Evolutionary conservation across 1,140 invertebrate genomes (phyloP), one percentile per base, ranked within the genome.

Genomic region (Trypoxylus dichotomus): DNA sequence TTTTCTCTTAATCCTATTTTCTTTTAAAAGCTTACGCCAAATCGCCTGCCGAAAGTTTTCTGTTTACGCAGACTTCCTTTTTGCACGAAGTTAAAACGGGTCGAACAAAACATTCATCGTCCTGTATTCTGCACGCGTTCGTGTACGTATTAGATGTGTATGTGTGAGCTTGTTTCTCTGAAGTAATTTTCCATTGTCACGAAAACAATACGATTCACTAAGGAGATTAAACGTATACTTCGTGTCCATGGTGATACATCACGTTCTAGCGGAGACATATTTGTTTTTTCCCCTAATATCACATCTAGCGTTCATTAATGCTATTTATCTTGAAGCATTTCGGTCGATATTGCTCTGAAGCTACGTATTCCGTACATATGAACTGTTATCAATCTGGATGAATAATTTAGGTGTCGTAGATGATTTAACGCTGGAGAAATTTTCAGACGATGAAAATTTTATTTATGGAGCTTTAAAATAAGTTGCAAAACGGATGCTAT

Each of bases 161-260:
- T 63, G 58, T 27, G 58, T 24, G 58, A 63, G 8, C 25, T 11
- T 63, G 58, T 63, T 63, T 63, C 58, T 63, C 58, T 63, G 19
- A 63, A 63, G 58, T 63, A 63, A 63, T 63, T 63, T 63, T 63
- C 58, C 21, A 24, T 63, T 63, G 58, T 63, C 58, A 63, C 58
- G 58, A 63, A 63, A 63, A 63, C 58, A 63, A 63, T 63, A 63
- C 58, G 58, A 63, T 63, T 63, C 58, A 63, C 58, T 63, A 63
- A 63, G 58, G 21, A 63, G 58, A 63, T 63, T 63, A 63, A 63
- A 63, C 58, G 58, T 63, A 24, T 24, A 63, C n/a, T 7, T 63
- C 25, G 58, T 63, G 58, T 63, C 21, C 58, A 63, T 27, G 58
- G 58, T 27, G 58, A 63, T 63, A 63, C 58, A 63, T 63, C 58